phyloP scores from a whole-genome alignment of 2,888 invertebrate genomes.

The Patella depressa region DNA sequence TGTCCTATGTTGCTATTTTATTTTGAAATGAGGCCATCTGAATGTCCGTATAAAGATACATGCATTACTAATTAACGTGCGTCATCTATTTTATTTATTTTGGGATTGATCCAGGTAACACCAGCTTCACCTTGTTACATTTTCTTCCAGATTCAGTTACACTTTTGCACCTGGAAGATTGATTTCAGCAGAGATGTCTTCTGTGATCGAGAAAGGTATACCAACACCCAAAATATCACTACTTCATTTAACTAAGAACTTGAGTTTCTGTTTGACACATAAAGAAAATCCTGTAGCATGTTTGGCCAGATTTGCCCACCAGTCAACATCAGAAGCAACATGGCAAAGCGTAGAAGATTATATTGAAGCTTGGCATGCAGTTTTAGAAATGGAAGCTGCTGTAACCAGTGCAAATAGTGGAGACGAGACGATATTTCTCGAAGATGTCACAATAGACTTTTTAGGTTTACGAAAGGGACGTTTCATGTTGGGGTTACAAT shows the following conservation, averaged over 20 bases:
- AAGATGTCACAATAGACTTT: slow-evolving; percentile 42
- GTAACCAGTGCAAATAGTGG: slow-evolving; percentile 37
- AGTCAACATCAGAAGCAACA: slow-evolving; percentile 26
- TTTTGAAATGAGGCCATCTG: too few species aligned
- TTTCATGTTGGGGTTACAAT: slow-evolving; percentile 36
- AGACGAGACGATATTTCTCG: slow-evolving; percentile 38
- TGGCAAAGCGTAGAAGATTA: slow-evolving; percentile 34
- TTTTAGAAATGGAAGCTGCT: slow-evolving; percentile 53
- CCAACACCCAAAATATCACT: slow-evolving; percentile 31
- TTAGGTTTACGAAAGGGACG: slow-evolving; percentile 31
- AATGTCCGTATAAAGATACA: too few species aligned
- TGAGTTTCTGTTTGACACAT: slow-evolving; percentile 39
- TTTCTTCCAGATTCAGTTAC: slow-evolving; percentile 30
- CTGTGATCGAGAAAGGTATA: slow-evolving; percentile 33
- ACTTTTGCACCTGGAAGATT: slow-evolving; percentile 33
- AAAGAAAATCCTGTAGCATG: slow-evolving; percentile 35
- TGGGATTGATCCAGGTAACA: background rate
- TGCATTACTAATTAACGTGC: too few species aligned
- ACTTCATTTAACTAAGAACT: slow-evolving; percentile 34
- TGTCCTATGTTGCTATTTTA: too few species aligned
- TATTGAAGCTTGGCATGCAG: slow-evolving; percentile 44
- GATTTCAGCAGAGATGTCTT: slow-evolving; percentile 37
- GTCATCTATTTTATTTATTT: too few species aligned
- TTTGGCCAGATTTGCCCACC: slow-evolving; percentile 41
- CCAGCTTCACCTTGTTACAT: slow-evolving; percentile 3